Percentiles rank a stretch among this genome's conserved stretches.
phyloP scores from a whole-genome alignment of 2,888 invertebrate species.

The Acanthosepion lycidas region DNA sequence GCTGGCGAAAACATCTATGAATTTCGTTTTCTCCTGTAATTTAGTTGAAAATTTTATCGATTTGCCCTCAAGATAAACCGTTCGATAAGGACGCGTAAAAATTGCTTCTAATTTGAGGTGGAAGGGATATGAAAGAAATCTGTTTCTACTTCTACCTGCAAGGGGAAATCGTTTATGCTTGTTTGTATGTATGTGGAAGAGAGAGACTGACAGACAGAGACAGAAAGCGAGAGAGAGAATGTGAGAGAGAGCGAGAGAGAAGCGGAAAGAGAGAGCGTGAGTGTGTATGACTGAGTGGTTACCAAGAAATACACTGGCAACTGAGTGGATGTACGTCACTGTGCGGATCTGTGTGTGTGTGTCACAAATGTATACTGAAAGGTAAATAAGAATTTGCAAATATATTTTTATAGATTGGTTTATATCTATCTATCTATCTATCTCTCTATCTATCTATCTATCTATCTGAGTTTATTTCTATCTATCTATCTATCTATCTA shows the following conservation, averaged over 20 bases:
- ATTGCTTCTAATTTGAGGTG: conserved; percentile 7
- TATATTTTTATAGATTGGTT: background rate
- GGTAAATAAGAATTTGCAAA: too few species aligned
- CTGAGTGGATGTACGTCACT: background rate
- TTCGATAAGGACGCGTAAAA: background rate
- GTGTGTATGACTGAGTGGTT: background rate
- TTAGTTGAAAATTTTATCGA: background rate
- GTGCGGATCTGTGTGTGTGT: background rate
- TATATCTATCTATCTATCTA: background rate
- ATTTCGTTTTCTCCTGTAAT: background rate
- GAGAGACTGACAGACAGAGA: too few species aligned
- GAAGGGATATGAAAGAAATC: background rate
- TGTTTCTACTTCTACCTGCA: background rate
- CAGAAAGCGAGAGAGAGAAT: too few species aligned
- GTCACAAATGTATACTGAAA: background rate
- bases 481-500: background rate
- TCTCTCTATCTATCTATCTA: background rate
- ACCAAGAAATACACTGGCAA: too few species aligned
- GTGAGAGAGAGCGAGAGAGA: background rate
- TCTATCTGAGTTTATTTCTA: too few species aligned
- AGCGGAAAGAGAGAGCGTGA: background rate
- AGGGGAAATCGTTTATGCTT: too few species aligned
- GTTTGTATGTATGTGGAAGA: too few species aligned
- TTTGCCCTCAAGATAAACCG: background rate
- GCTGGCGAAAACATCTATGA: background rate